A percentile compares a stretch with the other conserved stretches of the same genome.
Conservation (phyloP, 2,888 invertebrate genomes). For the Rhopalosiphum nymphaeae region DNA sequence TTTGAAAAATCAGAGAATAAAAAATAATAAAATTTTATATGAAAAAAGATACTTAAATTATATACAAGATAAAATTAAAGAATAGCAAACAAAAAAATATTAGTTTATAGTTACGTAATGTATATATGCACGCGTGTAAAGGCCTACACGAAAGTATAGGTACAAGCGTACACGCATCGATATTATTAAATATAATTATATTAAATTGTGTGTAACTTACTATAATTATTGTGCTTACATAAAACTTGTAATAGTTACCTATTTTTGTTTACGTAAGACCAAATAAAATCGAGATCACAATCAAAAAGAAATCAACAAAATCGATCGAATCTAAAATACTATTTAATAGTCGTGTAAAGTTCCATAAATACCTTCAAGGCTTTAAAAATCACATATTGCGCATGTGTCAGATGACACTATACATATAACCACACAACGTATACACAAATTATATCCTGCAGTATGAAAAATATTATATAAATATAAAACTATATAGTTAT, state of each 20-base stretch:
- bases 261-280: background rate
- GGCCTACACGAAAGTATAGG: slow-evolving; percentile 21
- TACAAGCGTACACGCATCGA: background rate
- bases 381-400: background rate
- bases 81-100: no score
- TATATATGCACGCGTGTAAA: background rate
- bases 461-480: background rate
- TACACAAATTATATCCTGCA: background rate
- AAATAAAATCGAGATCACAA: background rate
- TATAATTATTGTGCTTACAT: background rate
- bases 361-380: background rate
- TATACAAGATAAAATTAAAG: no score
- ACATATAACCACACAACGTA: background rate
- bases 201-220: background rate
- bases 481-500: background rate
- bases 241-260: background rate
- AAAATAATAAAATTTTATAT: no score
- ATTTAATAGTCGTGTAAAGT: background rate
- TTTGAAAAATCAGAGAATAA: no score
- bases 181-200: slow-evolving; percentile 1
- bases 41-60: no score
- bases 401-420: background rate
- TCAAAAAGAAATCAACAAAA: background rate
- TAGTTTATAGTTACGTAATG: background rate
- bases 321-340: background rate